phyloP scores from a whole-genome alignment of 2,113 vertebrate genomes.

The Ailuropoda melanoleuca region DNA sequence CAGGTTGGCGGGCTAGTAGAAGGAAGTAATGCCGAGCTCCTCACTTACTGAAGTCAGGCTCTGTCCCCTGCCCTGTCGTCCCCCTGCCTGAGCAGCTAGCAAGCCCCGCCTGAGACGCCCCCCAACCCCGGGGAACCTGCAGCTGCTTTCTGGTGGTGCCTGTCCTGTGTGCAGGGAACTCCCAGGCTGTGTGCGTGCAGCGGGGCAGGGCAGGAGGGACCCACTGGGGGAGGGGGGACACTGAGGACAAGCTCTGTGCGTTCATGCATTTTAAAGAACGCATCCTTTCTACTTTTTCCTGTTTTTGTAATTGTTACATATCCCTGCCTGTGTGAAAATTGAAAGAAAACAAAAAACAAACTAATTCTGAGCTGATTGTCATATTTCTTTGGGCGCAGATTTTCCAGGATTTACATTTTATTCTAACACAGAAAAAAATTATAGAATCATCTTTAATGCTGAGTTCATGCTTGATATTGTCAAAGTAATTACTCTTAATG shows the following conservation, averaged over 20 bases:
- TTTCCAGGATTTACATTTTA: not conserved
- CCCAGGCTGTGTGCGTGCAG: not conserved
- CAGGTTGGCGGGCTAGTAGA: not conserved
- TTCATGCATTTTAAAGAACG: not conserved
- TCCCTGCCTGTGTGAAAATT: not conserved
- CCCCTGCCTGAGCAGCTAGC: not conserved
- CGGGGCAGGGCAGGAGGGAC: no score
- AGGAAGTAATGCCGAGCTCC: not conserved
- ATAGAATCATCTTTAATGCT: not conserved
- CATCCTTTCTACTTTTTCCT: not conserved
- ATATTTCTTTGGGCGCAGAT: not conserved
- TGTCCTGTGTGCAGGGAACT: no score
- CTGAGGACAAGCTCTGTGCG: no score
- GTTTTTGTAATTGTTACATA: not conserved
- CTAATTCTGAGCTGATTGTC: not conserved
- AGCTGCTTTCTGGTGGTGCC: not conserved
- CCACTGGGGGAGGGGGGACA: accelerated
- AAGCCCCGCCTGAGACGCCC: accelerated
- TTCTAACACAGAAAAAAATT: not conserved
- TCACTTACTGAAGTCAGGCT: not conserved
- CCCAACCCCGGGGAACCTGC: not conserved
- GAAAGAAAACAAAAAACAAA: not conserved
- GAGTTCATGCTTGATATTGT: not conserved
- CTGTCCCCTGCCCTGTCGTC: not conserved
- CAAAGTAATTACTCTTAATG: not conserved